Evolutionary conservation across 2,797 vertebrate genomes (phyloP), one percentile per base, ranked within the genome.

Genomic region (Apogon talboti): DNA sequence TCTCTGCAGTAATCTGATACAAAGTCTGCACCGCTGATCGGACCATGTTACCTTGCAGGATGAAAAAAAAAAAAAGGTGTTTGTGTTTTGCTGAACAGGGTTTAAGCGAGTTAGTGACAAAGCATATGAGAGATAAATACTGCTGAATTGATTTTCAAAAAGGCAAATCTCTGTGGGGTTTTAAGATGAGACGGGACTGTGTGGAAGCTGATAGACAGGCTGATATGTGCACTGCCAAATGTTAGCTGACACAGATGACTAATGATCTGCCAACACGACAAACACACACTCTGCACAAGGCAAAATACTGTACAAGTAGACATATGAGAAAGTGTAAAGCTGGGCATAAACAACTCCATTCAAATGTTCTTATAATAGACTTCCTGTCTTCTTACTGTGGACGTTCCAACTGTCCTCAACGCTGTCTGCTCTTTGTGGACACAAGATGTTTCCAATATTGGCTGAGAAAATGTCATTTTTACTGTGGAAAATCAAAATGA

Each of bases 1-100:
- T 56, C 54, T 64, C 51, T 61, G 68, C 67, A 65, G 84, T 76
- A 86, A 87, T 69, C 24, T 62, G 69, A 87, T 61, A 38, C 78
- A 69, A 35, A 54, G 30, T 12, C 61, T 49, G 59, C 48, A 30
- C 53, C 64, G 77, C 65, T 79, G 71, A 79, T 76, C 41, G 7
- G 38, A 76, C 57, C 53, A 58, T 33, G 18, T 37, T 18, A 46
- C 38, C 44, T 28, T 76, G 71, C 75, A 68, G 58, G 18, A 62
- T 71, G 21, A 24, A 24, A 24, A 50, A 60, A 76, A 61, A 53
- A 64, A 78, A 58, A 54, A 40, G 69, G 69, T 55, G 18, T 71
- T 55, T 41, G 47, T 44, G 21, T 49, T 63, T 16, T 71, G 67
- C 76, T 78, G 81, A 79, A 74, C 41, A 49, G 13, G 50, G 19